Conservation (phyloP, 2,888 invertebrate species). For the Leptinotarsa haldemani region DNA sequence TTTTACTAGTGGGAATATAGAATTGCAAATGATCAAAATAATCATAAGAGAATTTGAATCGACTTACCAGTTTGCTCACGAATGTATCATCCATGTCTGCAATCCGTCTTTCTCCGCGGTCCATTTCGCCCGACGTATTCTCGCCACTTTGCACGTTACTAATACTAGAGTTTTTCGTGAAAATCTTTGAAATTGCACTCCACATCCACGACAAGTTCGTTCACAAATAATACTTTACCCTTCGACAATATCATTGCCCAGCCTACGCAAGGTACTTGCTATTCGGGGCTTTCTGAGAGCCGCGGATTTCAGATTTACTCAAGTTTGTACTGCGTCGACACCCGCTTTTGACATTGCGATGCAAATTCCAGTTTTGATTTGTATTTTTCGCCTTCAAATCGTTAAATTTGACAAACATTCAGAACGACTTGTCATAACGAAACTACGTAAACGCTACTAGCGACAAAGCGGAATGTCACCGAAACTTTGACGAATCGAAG, state of each 20-base stretch:
- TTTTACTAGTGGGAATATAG: no score
- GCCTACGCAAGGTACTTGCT: conserved; percentile 50
- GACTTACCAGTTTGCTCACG: conserved; percentile 75
- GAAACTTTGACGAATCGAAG: conserved; percentile 46
- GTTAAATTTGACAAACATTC: conserved; percentile 58
- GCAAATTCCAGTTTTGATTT: conserved; percentile 46
- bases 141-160: conserved; percentile 56
- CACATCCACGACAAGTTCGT: conserved; percentile 62
- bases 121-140: conserved; percentile 56
- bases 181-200: conserved; percentile 65
- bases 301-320: conserved; percentile 20
- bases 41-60: neutral
- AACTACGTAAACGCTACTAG: conserved; percentile 52
- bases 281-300: conserved; percentile 27
- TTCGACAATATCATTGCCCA: conserved; percentile 65
- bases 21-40: neutral
- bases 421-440: conserved; percentile 61
- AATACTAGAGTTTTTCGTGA: conserved; percentile 61
- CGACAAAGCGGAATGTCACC: conserved; percentile 48
- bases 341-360: conserved; percentile 52
- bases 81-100: conserved; percentile 75
- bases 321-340: conserved; percentile 34
- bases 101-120: conserved; percentile 64
- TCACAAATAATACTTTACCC: conserved; percentile 58
- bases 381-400: conserved; percentile 47